Evolutionary conservation across 1,140 invertebrate genomes (phyloP).

Genomic region (Nebria ingens): DNA sequence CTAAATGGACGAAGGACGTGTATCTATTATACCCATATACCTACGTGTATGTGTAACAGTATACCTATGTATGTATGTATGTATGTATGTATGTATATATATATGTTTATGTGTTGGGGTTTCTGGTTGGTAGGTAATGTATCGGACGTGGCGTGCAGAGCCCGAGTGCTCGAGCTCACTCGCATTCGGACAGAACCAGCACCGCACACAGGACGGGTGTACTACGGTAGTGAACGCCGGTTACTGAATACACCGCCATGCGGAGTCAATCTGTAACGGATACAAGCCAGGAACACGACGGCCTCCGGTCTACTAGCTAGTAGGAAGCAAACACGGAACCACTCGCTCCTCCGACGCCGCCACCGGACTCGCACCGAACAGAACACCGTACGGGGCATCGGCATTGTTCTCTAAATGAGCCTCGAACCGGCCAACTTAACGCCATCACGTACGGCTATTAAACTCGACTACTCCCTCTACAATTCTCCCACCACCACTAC

Average conservation of each 20-base stretch:
- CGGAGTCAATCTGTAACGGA: slow-evolving; percentile 7
- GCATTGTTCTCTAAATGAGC: slow-evolving; percentile 6
- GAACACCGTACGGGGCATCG: background rate
- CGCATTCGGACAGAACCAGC: background rate
- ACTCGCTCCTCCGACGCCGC: too few relatives aligned
- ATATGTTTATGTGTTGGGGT: too few relatives aligned
- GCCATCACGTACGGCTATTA: slow-evolving; percentile 8
- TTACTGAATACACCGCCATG: background rate
- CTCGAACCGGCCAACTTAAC: slow-evolving; percentile 4
- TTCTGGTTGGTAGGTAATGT: too few relatives aligned
- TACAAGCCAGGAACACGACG: background rate
- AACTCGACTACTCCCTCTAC: too few relatives aligned
- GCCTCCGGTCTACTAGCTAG: slow-evolving; percentile 4
- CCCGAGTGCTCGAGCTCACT: background rate
- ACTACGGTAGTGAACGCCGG: too few relatives aligned
- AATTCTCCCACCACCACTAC: background rate
- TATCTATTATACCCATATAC: too few relatives aligned
- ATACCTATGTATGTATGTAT: too few relatives aligned
- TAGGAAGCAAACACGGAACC: background rate
- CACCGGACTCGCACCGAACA: background rate
- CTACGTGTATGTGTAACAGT: too few relatives aligned
- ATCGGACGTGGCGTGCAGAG: too few relatives aligned
- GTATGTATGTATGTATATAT: too few relatives aligned
- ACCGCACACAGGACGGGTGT: background rate
- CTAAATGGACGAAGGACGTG: too few relatives aligned